These are phyloP conservation scores for Volucella zonaria DNA, from an alignment of 2,888 invertebrate species.

Conservation along the genomic window DNA sequence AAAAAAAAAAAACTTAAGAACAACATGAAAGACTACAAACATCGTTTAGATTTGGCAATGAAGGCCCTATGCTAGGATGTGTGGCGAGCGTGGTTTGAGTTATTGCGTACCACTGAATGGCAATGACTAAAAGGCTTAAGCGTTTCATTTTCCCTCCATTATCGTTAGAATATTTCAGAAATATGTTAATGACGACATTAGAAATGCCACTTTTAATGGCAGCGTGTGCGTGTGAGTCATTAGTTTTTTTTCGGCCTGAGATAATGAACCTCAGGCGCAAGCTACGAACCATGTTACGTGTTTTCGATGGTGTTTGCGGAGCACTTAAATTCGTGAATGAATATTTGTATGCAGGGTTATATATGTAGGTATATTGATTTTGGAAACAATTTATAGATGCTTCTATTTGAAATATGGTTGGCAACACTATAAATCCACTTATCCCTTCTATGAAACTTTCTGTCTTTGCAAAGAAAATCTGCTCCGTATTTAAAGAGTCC, in stretches of 20 bases:
- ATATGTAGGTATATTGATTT: too few relatives aligned
- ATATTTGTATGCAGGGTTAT: background rate
- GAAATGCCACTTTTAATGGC: constrained; percentile 57
- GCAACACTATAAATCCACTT: constrained; percentile 1
- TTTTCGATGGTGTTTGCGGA: constrained; percentile 37
- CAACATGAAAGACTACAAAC: constrained; percentile 54
- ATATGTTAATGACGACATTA: constrained; percentile 59
- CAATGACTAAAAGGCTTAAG: constrained; percentile 43
- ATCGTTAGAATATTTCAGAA: constrained; percentile 60
- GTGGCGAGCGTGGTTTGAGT: constrained; percentile 4
- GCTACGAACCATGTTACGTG: constrained; percentile 18
- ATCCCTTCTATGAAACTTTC: background rate
- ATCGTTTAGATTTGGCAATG: constrained; percentile 29
- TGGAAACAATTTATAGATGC: too few relatives aligned
- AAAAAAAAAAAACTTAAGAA: background rate
- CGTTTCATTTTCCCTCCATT: constrained; percentile 57
- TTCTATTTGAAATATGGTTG: background rate
- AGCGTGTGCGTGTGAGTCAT: constrained; percentile 30
- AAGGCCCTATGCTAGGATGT: background rate
- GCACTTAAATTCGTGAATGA: constrained; percentile 39
- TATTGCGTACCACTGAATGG: constrained; percentile 14
- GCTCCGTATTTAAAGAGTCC: background rate
- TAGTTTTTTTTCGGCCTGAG: constrained; percentile 11
- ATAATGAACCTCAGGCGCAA: constrained; percentile 22
- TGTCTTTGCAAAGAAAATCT: background rate